Conservation (phyloP, 2,113 vertebrate species). For the Propithecus coquereli region DNA sequence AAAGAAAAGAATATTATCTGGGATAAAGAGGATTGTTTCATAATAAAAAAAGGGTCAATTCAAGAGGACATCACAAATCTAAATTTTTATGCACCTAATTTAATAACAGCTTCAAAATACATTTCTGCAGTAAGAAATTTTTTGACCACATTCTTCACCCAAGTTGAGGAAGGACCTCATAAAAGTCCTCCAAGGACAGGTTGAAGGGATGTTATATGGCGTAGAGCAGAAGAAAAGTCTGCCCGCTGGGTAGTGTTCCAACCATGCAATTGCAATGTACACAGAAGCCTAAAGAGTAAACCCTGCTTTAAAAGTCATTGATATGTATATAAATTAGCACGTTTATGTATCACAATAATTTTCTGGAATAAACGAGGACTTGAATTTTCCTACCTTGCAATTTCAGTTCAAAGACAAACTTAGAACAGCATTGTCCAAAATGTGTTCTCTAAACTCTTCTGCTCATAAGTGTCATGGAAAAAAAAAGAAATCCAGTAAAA, state of each 20-base stretch:
- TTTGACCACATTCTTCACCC: neutral
- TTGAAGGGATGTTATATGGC: neutral
- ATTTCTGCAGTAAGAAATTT: neutral
- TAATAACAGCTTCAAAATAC: neutral
- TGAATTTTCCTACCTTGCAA: neutral
- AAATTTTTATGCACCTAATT: neutral
- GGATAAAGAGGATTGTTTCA: neutral
- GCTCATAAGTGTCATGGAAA: neutral
- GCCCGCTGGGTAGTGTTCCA: neutral
- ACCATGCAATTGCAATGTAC: neutral
- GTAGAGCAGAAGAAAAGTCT: neutral
- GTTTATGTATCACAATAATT: neutral
- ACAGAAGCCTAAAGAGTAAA: neutral
- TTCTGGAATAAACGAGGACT: constrained; percentile 13
- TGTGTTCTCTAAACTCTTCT: neutral
- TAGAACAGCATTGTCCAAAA: neutral
- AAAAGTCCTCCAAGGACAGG: neutral
- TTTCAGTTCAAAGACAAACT: neutral
- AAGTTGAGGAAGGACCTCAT: neutral
- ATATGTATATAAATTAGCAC: neutral
- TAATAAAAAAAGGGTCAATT: neutral
- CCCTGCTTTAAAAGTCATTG: neutral
- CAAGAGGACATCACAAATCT: neutral
- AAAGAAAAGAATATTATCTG: neutral
- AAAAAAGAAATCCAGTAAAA: constrained; percentile 17